A percentile compares a stretch with the other conserved stretches of the same genome.
phyloP scores from a whole-genome alignment of 2,113 vertebrate species.

The Atlantisia rogersi region DNA sequence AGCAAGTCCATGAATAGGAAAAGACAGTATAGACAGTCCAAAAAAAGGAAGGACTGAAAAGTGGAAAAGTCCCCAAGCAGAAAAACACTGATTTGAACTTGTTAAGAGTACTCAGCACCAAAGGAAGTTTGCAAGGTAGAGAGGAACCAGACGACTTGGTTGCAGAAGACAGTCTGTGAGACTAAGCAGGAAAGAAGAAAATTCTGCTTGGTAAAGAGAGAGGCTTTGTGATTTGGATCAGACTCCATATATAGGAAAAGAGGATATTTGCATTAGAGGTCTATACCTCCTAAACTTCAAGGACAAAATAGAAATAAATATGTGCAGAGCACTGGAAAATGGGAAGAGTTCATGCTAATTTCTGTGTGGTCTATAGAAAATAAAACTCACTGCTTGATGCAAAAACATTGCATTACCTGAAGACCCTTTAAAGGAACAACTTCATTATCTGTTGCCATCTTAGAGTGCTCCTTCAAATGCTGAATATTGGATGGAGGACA shows the following conservation, averaged over 20 bases:
- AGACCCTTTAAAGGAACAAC: neutral
- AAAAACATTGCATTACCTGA: neutral
- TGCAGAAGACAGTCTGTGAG: neutral
- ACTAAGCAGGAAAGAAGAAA: neutral
- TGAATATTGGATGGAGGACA: neutral
- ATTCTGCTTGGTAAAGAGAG: neutral
- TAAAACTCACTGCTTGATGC: neutral
- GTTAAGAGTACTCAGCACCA: neutral
- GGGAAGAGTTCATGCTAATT: neutral
- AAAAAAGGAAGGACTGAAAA: slow-evolving; percentile 33
- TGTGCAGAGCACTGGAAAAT: neutral
- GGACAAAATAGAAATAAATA: neutral
- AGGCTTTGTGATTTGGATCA: neutral
- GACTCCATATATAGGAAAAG: neutral
- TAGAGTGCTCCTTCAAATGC: neutral
- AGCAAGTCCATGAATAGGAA: neutral
- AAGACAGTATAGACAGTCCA: slow-evolving; percentile 3
- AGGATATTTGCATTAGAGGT: neutral
- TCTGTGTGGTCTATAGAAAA: neutral
- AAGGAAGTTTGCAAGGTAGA: neutral
- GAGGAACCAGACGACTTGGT: slow-evolving; percentile 35
- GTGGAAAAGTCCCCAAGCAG: slow-evolving; percentile 11
- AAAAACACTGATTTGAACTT: neutral
- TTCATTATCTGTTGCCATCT: neutral
- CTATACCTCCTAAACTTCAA: neutral